Evolutionary conservation across 2,888 invertebrate genomes (phyloP), one percentile per base, ranked within the genome.

Genomic region (Synergus laeviventris): DNA sequence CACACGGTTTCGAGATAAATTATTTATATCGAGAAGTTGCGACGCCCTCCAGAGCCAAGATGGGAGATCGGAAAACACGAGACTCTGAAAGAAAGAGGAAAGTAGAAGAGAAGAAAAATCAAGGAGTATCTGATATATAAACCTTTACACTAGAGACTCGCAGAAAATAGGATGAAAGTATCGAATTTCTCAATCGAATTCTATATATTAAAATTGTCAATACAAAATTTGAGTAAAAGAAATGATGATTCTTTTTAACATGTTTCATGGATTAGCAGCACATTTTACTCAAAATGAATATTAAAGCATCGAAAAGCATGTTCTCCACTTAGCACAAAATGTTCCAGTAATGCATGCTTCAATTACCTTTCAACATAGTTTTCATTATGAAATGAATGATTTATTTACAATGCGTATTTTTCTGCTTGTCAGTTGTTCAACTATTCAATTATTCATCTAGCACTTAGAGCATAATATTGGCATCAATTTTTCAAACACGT

Each of bases 11-110:
- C 74, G 78, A 74, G 84, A 87, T 87, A 86, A 86, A 87, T 87
- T 86, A 87, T 87, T 87, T 87, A 87, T 87, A 82, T 81, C 83
- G 75, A 62, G 77, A 73, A 79, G 79, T 81, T 78, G 76, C 76
- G 76, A 74, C 77, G 83, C 82, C 81, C 77, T 82, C 81, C 78
- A 81, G 76, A 83, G 49, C 64, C 42, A 62, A 61, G 74, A 73
- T 75, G 60, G 24, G 21, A 73, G 70, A 75, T 78, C 54, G 59
- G 74, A 62, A 66, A 70, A 56, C 16, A 59, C 42, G 42, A 70
- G 59, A 61, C 24, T 31, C 49, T 36, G 73, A 75, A 56, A 73
- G 61, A 60, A 18, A 45, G 70, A 77, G 70, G 56, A 31, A 70
- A 61, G 49, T 45, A 49, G 42, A 61, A 62, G 61, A 12, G 59